Base-by-base conservation (phyloP, 2,888 invertebrate genomes). In the Gortyna flavago region DNA sequence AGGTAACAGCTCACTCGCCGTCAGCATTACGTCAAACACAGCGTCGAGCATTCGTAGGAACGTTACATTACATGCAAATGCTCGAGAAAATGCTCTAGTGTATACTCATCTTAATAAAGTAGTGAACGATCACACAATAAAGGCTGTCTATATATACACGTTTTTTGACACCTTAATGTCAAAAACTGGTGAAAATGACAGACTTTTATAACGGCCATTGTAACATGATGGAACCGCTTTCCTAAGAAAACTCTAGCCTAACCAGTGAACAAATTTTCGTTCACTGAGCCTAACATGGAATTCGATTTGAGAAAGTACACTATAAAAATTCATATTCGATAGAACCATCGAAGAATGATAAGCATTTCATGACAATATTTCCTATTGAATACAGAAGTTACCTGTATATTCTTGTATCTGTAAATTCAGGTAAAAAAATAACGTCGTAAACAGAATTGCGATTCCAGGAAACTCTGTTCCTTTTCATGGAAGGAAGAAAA, bases 391-490 rank as follows among this genome's bases (percentile, higher is more conserved):
- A 71, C 29, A 41, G 25, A 38, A 29, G 7, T 41, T 41, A n/a
- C 0, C 0, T 8, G 57, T 57, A 35, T 35, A 44, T n/a, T 13
- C 18, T 7, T 57, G 18, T 54, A 54, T 0, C 54, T 25, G 25
- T 54, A 25, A 77, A 64, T 29, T 62, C 48, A 18, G 21, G 13
- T 35, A 16, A 21, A 25, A 44, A 44, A 41, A 41, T 51, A 35
- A 51, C 44, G 35, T 67, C 16, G 13, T n/a, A 2, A 48, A 5
- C 44, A 25, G 54, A 32, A 69, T 61, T 44, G 2, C 7, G 41
- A 29, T 44, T 59, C 57, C 16, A n/a, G 29, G 81, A 71, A 75
- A 38, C 11, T 51, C n/a, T 38, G 21, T 44, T 44, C 35, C 21
- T 54, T 64, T 54, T 75, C 11, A 44, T 35, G 21, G 21, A 54